These are phyloP conservation scores for Branchellion lobata DNA, from an alignment of 2,888 invertebrate genomes.

Conservation along the genomic window DNA sequence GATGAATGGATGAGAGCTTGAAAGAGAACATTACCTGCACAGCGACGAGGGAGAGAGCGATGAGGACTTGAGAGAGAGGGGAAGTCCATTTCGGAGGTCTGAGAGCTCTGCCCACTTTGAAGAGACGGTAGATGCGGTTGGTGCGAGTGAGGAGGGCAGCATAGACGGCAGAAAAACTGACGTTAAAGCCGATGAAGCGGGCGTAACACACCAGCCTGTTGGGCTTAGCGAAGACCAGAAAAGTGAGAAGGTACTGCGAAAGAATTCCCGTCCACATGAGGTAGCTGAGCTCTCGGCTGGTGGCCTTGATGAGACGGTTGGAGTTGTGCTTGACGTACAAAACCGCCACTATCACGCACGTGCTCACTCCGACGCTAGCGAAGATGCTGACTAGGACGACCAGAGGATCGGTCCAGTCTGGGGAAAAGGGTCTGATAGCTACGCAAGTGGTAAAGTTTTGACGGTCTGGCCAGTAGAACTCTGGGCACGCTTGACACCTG, in stretches of 20 bases:
- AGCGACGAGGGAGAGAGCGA: constrained; percentile 53
- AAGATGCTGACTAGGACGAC: constrained; percentile 28
- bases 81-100: constrained; percentile 55
- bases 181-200: constrained; percentile 56
- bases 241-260: constrained; percentile 55
- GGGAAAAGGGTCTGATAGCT: constrained; percentile 39
- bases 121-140: constrained; percentile 55
- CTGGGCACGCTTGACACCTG: constrained; percentile 53
- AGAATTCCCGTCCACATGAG: constrained; percentile 56
- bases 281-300: constrained; percentile 57
- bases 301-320: constrained; percentile 57
- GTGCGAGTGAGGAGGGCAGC: constrained; percentile 58
- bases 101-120: constrained; percentile 52
- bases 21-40: constrained; percentile 57
- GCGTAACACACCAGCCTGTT: constrained; percentile 54
- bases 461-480: constrained; percentile 51
- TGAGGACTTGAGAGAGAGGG: constrained; percentile 55
- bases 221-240: constrained; percentile 55
- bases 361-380: constrained; percentile 49
- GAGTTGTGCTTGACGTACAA: constrained; percentile 50
- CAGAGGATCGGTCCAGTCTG: constrained; percentile 49
- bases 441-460: constrained; percentile 44
- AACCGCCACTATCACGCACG: constrained; percentile 50
- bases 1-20: too few relatives aligned
- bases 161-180: constrained; percentile 58